phyloP scores from a whole-genome alignment of 2,888 invertebrate genomes.

The Acrobasis consociella region DNA sequence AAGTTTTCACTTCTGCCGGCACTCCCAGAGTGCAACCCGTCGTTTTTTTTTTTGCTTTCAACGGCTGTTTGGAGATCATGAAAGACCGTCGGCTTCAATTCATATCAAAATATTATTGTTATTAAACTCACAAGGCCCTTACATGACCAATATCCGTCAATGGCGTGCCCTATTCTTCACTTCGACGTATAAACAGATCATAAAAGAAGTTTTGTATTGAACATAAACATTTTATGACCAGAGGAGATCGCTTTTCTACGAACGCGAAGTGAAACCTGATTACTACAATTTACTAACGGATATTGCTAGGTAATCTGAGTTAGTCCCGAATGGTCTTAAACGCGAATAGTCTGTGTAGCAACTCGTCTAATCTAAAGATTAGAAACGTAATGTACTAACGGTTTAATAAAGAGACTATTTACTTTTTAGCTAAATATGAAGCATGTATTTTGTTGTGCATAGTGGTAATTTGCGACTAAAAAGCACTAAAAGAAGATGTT shows the following conservation, averaged over 20 bases:
- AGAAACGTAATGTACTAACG: background rate
- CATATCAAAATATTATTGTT: conserved; percentile 8
- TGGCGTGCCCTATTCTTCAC: conserved; percentile 56
- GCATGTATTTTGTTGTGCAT: no score
- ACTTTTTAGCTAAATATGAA: no score
- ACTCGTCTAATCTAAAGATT: no score
- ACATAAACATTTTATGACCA: conserved; percentile 63
- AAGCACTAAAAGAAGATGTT: no score
- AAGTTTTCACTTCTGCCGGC: no score
- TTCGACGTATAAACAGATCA: conserved; percentile 66
- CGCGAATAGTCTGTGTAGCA: no score
- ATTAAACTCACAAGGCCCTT: conserved; percentile 42
- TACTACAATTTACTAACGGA: conserved; percentile 22
- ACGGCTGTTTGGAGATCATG: no score
- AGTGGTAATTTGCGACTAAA: no score
- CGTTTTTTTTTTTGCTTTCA: no score
- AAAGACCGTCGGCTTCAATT: background rate
- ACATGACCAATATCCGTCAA: conserved; percentile 56
- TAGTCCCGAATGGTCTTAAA: no score
- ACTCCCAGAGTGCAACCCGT: no score
- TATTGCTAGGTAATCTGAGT: conserved; percentile 15
- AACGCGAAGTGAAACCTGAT: conserved; percentile 35
- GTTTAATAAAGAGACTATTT: no score
- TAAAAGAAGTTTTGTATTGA: conserved; percentile 73
- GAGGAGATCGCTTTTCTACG: conserved; percentile 49